These are phyloP conservation scores for Proteles cristata DNA, from an alignment of 2,113 vertebrate species.

Conservation along the genomic window DNA sequence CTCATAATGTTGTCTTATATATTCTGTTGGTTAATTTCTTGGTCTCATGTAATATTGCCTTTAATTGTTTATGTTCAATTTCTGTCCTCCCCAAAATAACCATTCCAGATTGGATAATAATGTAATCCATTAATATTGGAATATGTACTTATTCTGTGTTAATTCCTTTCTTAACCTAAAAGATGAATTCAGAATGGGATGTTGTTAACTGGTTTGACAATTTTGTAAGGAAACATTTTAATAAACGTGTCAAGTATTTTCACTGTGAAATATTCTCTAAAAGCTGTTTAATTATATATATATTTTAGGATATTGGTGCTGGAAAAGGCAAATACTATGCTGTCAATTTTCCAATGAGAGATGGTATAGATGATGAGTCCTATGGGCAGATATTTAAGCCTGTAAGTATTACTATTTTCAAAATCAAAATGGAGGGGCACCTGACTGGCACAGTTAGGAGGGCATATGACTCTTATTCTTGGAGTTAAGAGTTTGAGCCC, in stretches of 20 bases:
- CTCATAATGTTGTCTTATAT: background rate
- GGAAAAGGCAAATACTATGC: constrained; percentile 95
- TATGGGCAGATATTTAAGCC: constrained; percentile 92
- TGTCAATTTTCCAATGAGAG: constrained; percentile 92
- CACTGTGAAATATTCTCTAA: background rate
- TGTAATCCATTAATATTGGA: background rate
- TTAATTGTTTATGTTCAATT: constrained; percentile 4
- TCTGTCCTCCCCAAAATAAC: background rate
- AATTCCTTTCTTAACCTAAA: constrained; percentile 8
- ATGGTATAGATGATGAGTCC: constrained; percentile 92
- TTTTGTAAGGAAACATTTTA: background rate
- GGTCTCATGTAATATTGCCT: background rate
- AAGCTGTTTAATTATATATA: background rate
- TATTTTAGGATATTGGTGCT: constrained; percentile 92
- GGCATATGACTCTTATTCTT: too few species aligned
- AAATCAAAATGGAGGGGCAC: background rate
- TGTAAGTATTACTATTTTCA: constrained; percentile 82
- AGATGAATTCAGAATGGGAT: background rate
- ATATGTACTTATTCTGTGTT: background rate
- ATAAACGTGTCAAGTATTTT: background rate
- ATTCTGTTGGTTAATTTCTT: constrained; percentile 2
- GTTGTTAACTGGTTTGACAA: background rate
- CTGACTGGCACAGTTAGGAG: too few species aligned
- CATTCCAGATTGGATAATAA: background rate
- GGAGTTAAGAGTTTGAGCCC: too few species aligned